phyloP scores from a whole-genome alignment of 2,797 vertebrate genomes.

The Microctenopoma steveboyesi region DNA sequence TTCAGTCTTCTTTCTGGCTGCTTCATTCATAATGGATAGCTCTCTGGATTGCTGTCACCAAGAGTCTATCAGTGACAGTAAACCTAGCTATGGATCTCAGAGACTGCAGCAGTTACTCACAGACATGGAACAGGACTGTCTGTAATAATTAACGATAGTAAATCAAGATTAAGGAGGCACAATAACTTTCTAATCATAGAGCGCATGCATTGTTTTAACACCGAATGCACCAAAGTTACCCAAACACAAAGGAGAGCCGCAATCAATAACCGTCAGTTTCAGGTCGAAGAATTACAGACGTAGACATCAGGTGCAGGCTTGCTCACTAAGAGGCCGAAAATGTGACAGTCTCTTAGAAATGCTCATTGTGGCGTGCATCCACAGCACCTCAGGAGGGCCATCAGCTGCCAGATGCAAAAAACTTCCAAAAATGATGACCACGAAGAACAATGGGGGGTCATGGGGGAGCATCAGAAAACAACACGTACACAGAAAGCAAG shows the following conservation, averaged over 20 bases:
- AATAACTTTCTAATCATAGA: not conserved
- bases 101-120: conserved; percentile 46
- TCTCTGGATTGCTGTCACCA: conserved; percentile 75
- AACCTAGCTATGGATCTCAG: conserved; percentile 48
- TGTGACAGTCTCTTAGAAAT: conserved; percentile 54
- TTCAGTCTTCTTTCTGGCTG: conserved; percentile 84
- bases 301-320: conserved; percentile 73
- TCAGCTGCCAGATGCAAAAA: conserved; percentile 70
- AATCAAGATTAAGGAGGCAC: not conserved
- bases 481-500: conserved; percentile 68
- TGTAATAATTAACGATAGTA: conserved; percentile 6
- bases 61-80: conserved; percentile 67
- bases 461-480: conserved; percentile 68
- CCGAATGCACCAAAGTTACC: not conserved
- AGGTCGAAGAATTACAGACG: conserved; percentile 21
- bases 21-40: conserved; percentile 83
- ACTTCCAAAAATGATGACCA: conserved; percentile 71
- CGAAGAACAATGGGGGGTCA: conserved; percentile 63
- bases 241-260: not conserved
- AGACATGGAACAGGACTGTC: conserved; percentile 40
- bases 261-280: conserved; percentile 5
- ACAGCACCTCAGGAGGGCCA: conserved; percentile 66
- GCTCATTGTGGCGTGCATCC: conserved; percentile 61
- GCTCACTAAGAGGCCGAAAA: conserved; percentile 46
- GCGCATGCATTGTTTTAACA: not conserved